A percentile compares a stretch with the other conserved stretches of the same genome.
Conservation (phyloP, 2,113 vertebrate genomes). For the Choloepus hoffmanni region DNA sequence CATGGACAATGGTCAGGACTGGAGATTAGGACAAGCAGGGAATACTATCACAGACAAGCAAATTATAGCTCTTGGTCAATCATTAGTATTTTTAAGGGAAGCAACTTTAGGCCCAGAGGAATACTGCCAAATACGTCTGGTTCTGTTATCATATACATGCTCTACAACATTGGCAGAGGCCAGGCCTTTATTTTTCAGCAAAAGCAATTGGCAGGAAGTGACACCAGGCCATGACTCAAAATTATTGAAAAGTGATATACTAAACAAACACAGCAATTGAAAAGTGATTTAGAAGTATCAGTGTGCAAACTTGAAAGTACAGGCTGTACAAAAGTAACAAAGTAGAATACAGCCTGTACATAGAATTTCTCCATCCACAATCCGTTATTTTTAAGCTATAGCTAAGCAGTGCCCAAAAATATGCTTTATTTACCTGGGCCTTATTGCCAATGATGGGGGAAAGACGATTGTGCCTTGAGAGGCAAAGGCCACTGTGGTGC, state of each 20-base stretch:
- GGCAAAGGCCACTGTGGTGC: neutral
- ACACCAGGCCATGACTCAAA: neutral
- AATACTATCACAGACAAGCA: neutral
- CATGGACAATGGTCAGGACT: neutral
- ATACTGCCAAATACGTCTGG: neutral
- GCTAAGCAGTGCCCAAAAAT: neutral
- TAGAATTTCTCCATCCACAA: neutral
- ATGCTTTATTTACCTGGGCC: neutral
- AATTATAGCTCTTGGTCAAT: neutral
- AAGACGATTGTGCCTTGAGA: neutral
- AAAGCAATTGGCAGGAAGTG: neutral
- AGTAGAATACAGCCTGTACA: neutral
- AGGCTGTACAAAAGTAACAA: constrained; percentile 32
- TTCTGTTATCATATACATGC: neutral
- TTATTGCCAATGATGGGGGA: neutral
- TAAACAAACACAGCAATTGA: neutral
- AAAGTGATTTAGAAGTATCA: neutral
- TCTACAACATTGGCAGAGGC: neutral
- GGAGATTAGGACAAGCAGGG: neutral
- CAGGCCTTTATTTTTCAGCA: neutral
- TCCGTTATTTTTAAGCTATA: neutral
- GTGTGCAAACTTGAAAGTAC: constrained; percentile 5
- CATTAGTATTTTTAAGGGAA: neutral
- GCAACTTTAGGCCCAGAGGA: neutral
- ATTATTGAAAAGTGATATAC: neutral